Base-by-base conservation (phyloP, 2,797 vertebrate genomes). In the Aldrovandia affinis region DNA sequence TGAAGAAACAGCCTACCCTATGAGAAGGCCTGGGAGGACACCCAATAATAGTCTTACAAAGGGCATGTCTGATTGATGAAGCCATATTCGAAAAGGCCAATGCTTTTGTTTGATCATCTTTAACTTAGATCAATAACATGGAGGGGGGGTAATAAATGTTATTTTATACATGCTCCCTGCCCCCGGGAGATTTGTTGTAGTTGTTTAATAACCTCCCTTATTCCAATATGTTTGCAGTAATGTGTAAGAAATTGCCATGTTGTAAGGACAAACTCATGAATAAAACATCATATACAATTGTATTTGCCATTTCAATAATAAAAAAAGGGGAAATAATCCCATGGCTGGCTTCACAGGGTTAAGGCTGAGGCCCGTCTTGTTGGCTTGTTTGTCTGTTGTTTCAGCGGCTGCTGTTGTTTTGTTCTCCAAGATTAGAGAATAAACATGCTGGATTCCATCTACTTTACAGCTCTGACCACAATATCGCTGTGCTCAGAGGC, bases 261-360 rank as follows among this genome's bases (percentile, higher is more conserved):
- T 94, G 73, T 93, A 93, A 94, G 92, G 90, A 90, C 92, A 91
- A 87, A 90, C 68, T 92, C 92, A 95, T 96, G 94, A 96, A 96
- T 96, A 95, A 95, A 95, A 96, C 94, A 96, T 95, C 86, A 89
- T 90, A 90, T 88, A 91, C 95, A 94, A 94, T 93, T 93, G 91
- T 94, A 93, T 93, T 93, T 94, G 93, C 92, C 81, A 89, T 92
- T 94, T 96, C 94, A 96, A 96, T 96, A 95, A 96, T 95, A 93
- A 92, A 95, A 91, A 92, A 91, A 91, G n/a, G 90, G 89, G 90
- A 89, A 89, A 89, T 55, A 86, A 88, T 92, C 90, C 89, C 91
- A 91, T 91, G 81, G 82, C 90, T 89, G 92, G 91, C 90, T 90
- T 93, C 89, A 92, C 92, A 94, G 94, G 93, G 93, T 94, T 92